phyloP scores from a whole-genome alignment of 1,140 invertebrate species.

The Pseudoatta argentina region DNA sequence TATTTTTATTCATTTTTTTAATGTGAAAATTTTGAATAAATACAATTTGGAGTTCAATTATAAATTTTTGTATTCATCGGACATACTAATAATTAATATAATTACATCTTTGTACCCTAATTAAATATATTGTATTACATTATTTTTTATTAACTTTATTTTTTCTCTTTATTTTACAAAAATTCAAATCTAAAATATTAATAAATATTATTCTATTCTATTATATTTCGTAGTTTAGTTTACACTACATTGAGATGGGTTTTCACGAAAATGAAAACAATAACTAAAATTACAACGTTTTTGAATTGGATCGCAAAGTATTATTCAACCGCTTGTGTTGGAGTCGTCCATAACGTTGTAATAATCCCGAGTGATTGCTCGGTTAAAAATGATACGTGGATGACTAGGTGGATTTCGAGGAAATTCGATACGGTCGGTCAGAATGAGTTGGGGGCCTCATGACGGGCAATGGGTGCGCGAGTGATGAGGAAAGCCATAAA shows the following conservation, averaged over 20 bases:
- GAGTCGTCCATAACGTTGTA: background rate
- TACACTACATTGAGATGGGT: background rate
- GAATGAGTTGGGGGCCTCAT: background rate
- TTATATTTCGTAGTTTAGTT: background rate
- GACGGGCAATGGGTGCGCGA: background rate
- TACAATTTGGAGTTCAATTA: too few relatives aligned
- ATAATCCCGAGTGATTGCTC: slow-evolving; percentile 17
- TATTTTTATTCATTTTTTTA: too few relatives aligned
- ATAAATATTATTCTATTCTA: background rate
- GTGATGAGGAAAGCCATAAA: slow-evolving; percentile 45
- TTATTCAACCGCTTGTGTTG: background rate
- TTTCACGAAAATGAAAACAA: background rate
- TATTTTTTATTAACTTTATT: too few relatives aligned
- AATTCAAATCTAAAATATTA: too few relatives aligned
- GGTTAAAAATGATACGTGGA: slow-evolving; percentile 55
- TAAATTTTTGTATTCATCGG: too few relatives aligned
- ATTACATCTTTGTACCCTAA: too few relatives aligned
- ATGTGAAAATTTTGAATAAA: too few relatives aligned
- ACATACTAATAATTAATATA: too few relatives aligned
- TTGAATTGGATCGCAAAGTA: background rate
- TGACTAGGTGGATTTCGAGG: slow-evolving; percentile 52
- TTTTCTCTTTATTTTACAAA: too few relatives aligned
- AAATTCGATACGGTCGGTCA: slow-evolving; percentile 40
- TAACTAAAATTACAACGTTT: background rate
- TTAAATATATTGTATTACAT: too few relatives aligned